Evolutionary conservation across 1,140 invertebrate species (phyloP).

Genomic region (Hyphantria cunea): DNA sequence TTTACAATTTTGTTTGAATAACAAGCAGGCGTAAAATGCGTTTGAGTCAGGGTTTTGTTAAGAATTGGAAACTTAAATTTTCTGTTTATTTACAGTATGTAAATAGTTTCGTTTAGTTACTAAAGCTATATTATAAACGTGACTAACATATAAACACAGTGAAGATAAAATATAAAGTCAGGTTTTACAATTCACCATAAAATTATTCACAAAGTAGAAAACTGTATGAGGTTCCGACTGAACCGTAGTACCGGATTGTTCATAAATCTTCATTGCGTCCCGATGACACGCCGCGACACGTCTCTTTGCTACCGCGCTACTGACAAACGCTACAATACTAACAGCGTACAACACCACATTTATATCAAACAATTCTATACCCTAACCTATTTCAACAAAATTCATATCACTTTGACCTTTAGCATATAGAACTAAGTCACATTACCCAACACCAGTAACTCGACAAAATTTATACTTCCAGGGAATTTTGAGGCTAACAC

Average conservation of each 20-base stretch:
- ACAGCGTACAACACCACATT: constrained; percentile 40
- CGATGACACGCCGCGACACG: constrained; percentile 78
- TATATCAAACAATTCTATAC: constrained; percentile 33
- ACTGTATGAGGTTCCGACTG: constrained; percentile 53
- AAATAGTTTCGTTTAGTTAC: constrained; percentile 25
- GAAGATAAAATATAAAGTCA: constrained; percentile 25
- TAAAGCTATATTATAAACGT: constrained; percentile 23
- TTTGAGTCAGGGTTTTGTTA: constrained; percentile 12
- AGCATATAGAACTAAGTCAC: constrained; percentile 46
- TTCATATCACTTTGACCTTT: constrained; percentile 18
- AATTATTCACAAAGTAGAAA: constrained; percentile 49
- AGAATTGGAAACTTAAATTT: constrained; percentile 13
- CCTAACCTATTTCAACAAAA: constrained; percentile 28
- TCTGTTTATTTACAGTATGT: constrained; percentile 4
- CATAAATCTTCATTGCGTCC: constrained; percentile 81
- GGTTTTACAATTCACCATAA: constrained; percentile 25
- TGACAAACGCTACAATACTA: constrained; percentile 34
- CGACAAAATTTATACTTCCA: constrained; percentile 43
- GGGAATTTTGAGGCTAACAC: constrained; percentile 45
- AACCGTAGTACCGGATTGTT: constrained; percentile 53
- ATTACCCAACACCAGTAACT: constrained; percentile 51
- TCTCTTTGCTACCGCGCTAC: constrained; percentile 74
- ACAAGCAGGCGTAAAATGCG: too few species aligned
- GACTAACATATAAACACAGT: constrained; percentile 26
- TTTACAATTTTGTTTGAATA: too few species aligned